Evolutionary conservation across 1,140 invertebrate genomes (phyloP).

Genomic region (Meteorus sp.): DNA sequence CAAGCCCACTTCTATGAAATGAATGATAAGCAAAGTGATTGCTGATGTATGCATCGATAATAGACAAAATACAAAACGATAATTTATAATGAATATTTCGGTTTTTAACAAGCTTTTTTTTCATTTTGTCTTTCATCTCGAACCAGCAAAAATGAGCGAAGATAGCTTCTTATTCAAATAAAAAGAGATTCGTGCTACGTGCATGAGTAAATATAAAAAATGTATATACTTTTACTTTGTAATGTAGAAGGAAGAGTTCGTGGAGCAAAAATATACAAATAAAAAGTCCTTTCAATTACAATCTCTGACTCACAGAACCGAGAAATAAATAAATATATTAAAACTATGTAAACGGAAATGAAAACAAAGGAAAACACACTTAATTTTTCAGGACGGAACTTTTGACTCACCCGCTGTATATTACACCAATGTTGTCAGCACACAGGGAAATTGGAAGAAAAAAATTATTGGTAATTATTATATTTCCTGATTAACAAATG

Average conservation of each 20-base stretch:
- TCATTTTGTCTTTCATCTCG: no score
- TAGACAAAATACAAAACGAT: background rate
- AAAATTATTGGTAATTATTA: constrained; percentile 41
- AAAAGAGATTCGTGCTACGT: constrained; percentile 7
- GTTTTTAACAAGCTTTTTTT: background rate
- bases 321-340: constrained; percentile 2
- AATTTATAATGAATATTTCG: no score
- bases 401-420: constrained; percentile 54
- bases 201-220: constrained; percentile 9
- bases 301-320: background rate
- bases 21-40: no score
- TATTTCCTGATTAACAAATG: constrained; percentile 40
- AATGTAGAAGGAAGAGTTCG: no score
- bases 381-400: constrained; percentile 31
- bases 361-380: constrained; percentile 37
- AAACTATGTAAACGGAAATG: constrained; percentile 27
- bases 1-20: no score
- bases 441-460: constrained; percentile 49
- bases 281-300: constrained; percentile 13
- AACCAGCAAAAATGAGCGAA: background rate
- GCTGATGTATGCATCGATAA: background rate
- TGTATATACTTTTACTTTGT: background rate
- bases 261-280: constrained; percentile 14
- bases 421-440: constrained; percentile 52
- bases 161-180: background rate